phyloP scores from a whole-genome alignment of 2,113 vertebrate species.

The Haemorhous mexicanus region DNA sequence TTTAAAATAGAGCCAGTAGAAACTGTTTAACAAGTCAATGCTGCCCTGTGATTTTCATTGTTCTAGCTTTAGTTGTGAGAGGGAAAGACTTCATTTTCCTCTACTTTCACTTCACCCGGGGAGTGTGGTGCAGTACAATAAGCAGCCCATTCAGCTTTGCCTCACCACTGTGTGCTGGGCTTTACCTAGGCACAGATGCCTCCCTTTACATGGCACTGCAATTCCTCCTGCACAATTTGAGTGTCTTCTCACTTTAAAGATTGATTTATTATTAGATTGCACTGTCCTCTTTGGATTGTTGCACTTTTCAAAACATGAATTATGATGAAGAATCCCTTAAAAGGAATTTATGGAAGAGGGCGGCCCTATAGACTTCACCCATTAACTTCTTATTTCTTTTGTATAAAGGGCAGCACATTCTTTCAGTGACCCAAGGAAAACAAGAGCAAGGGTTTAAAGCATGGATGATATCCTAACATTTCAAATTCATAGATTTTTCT shows the following conservation, averaged over 20 bases:
- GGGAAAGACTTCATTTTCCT: constrained; percentile 56
- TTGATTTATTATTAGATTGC: neutral
- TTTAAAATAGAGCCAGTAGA: constrained; percentile 53
- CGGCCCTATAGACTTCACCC: neutral
- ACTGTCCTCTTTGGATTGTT: neutral
- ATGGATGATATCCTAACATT: neutral
- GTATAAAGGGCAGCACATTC: neutral
- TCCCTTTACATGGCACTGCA: neutral
- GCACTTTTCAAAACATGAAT: neutral
- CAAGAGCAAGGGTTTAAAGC: neutral
- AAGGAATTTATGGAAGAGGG: neutral
- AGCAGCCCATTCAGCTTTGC: neutral
- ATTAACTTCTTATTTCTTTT: neutral
- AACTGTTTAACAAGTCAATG: constrained; percentile 66
- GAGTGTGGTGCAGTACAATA: neutral
- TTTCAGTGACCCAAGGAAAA: neutral
- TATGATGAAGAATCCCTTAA: neutral
- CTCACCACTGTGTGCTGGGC: neutral
- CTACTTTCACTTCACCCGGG: constrained; percentile 25
- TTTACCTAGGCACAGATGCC: neutral
- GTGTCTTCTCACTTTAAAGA: neutral
- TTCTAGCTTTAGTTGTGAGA: constrained; percentile 40
- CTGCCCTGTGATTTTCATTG: constrained; percentile 47
- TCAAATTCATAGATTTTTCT: neutral
- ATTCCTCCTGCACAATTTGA: neutral